Evolutionary conservation across 1,140 invertebrate genomes (phyloP), one percentile per base, ranked within the genome.

Genomic region (Eumeta japonica): DNA sequence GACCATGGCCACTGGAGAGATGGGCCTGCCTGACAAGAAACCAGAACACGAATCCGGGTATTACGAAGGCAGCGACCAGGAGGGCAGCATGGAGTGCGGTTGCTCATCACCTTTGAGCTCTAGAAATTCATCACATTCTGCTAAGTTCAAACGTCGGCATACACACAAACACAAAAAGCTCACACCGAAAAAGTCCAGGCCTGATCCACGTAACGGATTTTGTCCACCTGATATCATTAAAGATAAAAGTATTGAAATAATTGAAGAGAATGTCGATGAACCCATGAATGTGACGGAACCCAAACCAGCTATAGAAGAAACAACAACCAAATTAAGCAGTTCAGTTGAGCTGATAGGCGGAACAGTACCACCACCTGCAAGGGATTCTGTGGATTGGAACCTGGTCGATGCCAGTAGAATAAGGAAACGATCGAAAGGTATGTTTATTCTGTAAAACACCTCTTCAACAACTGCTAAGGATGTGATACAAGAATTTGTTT

Each of bases 21-120:
- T 73, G 68, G 68, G 51, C 50, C 41, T 73, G 48, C 66, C 66
- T 43, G 70, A 74, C 48, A 74, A 74, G 41, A 74, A 74, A 48
- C 70, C 70, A 43, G 70, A 74, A 42, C 70, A 74, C 70, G 70
- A 74, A 57, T 74, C 70, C 41, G 70, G 70, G 51, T 74, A 74
- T 44, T 74, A 74, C 66, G 70, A 74, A 55, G 70, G 70, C 36
- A 74, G 70, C 56, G 70, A 74, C 45, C 64, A 66, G 52, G 70
- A 74, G 51, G 68, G 66, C 43, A 71, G 66, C 39, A 71, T 74
- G 68, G 68, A 74, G 49, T 71, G 20, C 20, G 20, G 5, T 24
- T n/a, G 20, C 20, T 24, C 64, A 58, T 68, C 66, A 5, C 66
- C 66, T n/a, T 52, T 67, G n/a, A 71, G 66, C 46, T 71, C 66